These are phyloP conservation scores for Drosophila neotestacea DNA, from an alignment of 2,888 invertebrate species.

Conservation along the genomic window DNA sequence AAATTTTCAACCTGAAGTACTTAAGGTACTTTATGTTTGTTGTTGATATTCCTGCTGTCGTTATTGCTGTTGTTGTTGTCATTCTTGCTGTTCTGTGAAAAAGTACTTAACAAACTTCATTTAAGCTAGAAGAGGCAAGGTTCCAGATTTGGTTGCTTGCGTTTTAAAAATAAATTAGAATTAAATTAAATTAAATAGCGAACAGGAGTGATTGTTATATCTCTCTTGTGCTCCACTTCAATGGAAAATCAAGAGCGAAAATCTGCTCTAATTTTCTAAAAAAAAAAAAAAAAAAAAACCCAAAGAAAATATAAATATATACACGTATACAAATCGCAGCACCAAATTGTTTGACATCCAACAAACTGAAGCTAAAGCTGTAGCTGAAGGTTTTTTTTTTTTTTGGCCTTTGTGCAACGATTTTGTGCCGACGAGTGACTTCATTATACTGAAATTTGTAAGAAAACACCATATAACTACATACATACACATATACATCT, in stretches of 20 bases:
- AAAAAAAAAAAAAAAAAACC: background rate
- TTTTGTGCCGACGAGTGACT: conserved; percentile 70
- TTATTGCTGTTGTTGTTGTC: conserved; percentile 31
- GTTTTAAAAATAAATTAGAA: conserved; percentile 57
- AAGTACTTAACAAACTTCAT: conserved; percentile 79
- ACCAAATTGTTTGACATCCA: conserved; percentile 57
- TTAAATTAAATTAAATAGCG: conserved; percentile 69
- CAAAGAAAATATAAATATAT: conserved; percentile 17
- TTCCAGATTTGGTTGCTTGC: conserved; percentile 9
- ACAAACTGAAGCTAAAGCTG: conserved; percentile 28
- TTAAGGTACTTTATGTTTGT: conserved; percentile 39
- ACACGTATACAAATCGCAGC: conserved; percentile 53
- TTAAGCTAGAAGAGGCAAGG: conserved; percentile 72
- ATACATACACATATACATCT: conserved; percentile 20
- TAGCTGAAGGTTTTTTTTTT: conserved; percentile 15
- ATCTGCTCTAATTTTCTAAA: conserved; percentile 68
- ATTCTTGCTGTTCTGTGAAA: conserved; percentile 51
- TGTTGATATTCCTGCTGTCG: conserved; percentile 21
- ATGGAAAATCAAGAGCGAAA: conserved; percentile 69
- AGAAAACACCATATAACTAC: conserved; percentile 64
- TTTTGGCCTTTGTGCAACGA: conserved; percentile 47
- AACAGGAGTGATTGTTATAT: conserved; percentile 55
- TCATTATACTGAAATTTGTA: conserved; percentile 75
- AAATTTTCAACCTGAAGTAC: conserved; percentile 76
- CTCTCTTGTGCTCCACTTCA: conserved; percentile 62